Evolutionary conservation across 1,140 invertebrate genomes (phyloP).

Genomic region (Aplysia californica): DNA sequence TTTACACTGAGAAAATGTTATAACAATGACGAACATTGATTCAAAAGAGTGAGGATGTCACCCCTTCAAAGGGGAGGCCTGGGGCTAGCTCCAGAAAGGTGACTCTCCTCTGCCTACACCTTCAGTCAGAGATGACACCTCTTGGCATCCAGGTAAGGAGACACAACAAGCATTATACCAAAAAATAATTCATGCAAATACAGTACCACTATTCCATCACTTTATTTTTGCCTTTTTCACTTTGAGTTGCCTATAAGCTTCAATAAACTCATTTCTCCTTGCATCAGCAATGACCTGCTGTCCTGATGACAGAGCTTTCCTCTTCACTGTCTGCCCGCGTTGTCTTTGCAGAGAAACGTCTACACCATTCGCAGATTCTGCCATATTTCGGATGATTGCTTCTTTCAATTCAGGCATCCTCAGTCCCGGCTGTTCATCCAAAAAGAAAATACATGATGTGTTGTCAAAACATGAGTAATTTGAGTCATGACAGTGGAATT

Average conservation of each 20-base stretch:
- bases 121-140: too few relatives aligned
- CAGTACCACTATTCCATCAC: too few relatives aligned
- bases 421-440: background rate
- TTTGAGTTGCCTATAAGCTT: constrained; percentile 5
- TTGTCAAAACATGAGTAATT: background rate
- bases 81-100: too few relatives aligned
- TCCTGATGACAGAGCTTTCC: background rate
- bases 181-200: too few relatives aligned
- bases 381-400: background rate
- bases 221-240: too few relatives aligned
- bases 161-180: too few relatives aligned
- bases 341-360: background rate
- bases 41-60: too few relatives aligned
- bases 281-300: background rate
- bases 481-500: background rate
- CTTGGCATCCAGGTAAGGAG: too few relatives aligned
- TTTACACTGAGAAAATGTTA: too few relatives aligned
- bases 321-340: constrained; percentile 7
- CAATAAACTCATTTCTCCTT: background rate
- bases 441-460: background rate
- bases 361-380: background rate
- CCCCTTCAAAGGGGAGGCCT: too few relatives aligned
- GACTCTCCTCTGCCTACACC: too few relatives aligned
- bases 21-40: too few relatives aligned
- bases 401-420: constrained; percentile 7